Evolutionary conservation across 2,888 invertebrate species (phyloP).

Genomic region (Drosophila ustulata): DNA sequence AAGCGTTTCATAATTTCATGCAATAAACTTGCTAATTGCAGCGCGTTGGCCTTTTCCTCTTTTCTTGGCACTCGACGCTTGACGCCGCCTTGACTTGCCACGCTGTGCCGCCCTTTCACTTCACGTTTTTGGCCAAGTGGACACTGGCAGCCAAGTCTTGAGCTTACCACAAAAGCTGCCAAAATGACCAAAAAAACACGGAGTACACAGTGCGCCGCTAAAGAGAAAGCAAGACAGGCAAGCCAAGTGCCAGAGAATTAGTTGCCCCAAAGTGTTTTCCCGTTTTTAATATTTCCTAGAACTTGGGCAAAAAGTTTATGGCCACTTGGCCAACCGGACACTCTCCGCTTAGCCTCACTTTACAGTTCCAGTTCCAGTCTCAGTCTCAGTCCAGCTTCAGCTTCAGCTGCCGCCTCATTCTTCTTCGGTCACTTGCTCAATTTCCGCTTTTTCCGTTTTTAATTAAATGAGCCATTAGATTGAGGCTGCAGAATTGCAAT

Average conservation of each 20-base stretch:
- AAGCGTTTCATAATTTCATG: constrained; percentile 78
- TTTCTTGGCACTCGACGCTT: constrained; percentile 66
- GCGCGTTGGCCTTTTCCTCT: constrained; percentile 68
- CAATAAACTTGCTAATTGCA: constrained; percentile 81
- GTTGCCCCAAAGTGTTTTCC: constrained; percentile 76
- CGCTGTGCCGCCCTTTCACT: constrained; percentile 29
- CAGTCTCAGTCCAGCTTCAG: not conserved
- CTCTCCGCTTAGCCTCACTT: not conserved
- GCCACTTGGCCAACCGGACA: constrained; percentile 58
- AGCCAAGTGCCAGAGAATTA: constrained; percentile 65
- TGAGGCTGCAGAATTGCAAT: constrained; percentile 39
- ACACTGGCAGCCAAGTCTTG: constrained; percentile 51
- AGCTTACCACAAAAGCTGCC: constrained; percentile 66
- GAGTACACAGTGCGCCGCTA: not conserved
- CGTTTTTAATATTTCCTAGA: constrained; percentile 77
- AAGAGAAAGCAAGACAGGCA: constrained; percentile 11
- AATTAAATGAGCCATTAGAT: constrained; percentile 78
- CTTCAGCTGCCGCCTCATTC: constrained; percentile 23
- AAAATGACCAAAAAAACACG: constrained; percentile 48
- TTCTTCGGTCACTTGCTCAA: constrained; percentile 70
- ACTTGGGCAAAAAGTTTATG: constrained; percentile 69
- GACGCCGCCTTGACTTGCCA: constrained; percentile 19
- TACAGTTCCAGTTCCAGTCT: not conserved
- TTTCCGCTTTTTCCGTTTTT: constrained; percentile 81
- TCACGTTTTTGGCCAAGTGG: constrained; percentile 38